phyloP scores from a whole-genome alignment of 2,797 vertebrate species.

The Zonotrichia albicollis region DNA sequence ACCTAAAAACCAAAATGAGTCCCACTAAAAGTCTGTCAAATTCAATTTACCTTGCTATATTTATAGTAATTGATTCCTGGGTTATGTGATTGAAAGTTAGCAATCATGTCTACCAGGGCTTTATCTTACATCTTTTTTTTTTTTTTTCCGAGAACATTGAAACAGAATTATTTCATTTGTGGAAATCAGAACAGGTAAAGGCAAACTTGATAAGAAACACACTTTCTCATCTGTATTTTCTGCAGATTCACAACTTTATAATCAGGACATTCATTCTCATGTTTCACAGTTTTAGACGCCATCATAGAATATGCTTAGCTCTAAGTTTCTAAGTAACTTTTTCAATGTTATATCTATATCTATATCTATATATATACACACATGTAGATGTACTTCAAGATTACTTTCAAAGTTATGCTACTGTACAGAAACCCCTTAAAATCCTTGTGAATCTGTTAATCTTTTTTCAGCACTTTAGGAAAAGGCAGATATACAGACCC shows the following conservation, averaged over 20 bases:
- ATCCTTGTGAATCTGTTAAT: neutral
- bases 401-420: neutral
- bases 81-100: neutral
- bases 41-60: neutral
- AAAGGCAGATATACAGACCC: neutral
- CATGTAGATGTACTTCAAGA: neutral
- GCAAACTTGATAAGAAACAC: neutral
- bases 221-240: neutral
- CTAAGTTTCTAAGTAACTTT: neutral
- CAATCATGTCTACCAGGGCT: neutral
- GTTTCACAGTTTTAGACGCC: neutral
- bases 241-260: neutral
- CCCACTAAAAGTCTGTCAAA: neutral
- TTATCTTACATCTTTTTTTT: neutral
- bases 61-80: neutral
- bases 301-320: neutral
- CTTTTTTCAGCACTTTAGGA: neutral
- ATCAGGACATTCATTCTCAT: neutral
- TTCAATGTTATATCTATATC: neutral
- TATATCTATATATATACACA: rapidly evolving
- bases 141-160: neutral
- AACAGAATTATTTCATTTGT: neutral
- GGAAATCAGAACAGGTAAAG: neutral
- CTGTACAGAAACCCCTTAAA: neutral
- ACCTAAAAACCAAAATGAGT: neutral